Percentiles rank a stretch among this genome's conserved stretches.
Evolutionary conservation across 2,797 vertebrate species (phyloP).

Genomic region (Parauchenoglanis punctatus): DNA sequence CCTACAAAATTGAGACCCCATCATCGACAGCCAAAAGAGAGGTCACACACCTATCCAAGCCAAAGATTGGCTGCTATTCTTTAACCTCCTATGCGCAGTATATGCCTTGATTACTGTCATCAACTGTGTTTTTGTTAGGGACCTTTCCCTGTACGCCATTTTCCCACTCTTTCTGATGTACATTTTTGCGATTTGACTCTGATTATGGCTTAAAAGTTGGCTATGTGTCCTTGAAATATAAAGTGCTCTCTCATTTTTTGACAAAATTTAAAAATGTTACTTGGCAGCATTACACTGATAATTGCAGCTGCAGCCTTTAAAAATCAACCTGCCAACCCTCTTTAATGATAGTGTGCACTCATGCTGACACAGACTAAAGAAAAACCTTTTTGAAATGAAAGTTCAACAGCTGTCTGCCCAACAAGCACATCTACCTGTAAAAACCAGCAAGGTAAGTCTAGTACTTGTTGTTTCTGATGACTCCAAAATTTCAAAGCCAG

Average conservation of each 20-base stretch:
- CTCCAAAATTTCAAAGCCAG: neutral
- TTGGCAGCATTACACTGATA: neutral
- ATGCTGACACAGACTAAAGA: too few species aligned
- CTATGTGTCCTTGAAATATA: neutral
- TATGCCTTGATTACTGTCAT: constrained; percentile 37
- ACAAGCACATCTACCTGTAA: neutral
- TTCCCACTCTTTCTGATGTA: neutral
- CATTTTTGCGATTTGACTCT: constrained; percentile 23
- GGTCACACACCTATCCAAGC: constrained; percentile 33
- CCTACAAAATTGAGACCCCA: constrained; percentile 6
- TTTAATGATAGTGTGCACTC: neutral
- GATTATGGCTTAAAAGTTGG: neutral
- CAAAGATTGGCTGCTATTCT: constrained; percentile 44
- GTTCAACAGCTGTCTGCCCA: neutral
- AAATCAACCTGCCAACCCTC: neutral
- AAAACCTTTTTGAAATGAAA: neutral
- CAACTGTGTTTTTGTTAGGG: constrained; percentile 36
- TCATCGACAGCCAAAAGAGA: constrained; percentile 16
- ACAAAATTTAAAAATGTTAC: neutral
- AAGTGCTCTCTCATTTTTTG: neutral
- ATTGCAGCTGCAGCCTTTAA: neutral
- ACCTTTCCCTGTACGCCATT: neutral
- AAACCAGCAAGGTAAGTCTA: neutral
- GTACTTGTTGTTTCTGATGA: neutral
- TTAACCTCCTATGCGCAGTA: constrained; percentile 14